Base-by-base conservation (phyloP, 1,140 invertebrate species). In the Hypsibius dujardini region DNA sequence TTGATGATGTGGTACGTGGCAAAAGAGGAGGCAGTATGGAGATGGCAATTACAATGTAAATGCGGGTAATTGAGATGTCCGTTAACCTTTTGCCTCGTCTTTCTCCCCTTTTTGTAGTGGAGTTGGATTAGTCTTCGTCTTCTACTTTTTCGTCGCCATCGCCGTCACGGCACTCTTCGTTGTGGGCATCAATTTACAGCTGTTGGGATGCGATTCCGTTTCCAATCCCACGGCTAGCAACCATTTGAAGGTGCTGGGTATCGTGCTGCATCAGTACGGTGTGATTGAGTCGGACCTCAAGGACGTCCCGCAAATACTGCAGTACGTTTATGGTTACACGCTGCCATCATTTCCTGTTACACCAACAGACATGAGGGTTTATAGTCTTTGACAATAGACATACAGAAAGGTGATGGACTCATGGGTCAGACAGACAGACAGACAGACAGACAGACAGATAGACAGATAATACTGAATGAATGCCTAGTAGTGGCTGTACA, bases 1-100 rank as follows among this genome's bases (percentile, higher is more conserved):
- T 67, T 67, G 62, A 3, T 67, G 3, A 67, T 67, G 62, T 67
- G 62, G 62, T 67, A 42, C 12, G 62, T 56, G 50, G 7, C n/a
- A 7, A n/a, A 56, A 56, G 7, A 7, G 7, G 50, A 7, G 50
- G n/a, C n/a, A 7, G 50, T 56, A n/a, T 56, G n/a, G 7, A 56
- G 50, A 56, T 56, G 7, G n/a, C 50, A 56, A 56, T n/a, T 7
- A 56, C 7, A 7, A 56, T n/a, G n/a, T 56, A 7, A 67, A 42
- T 56, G 50, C n/a, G n/a, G 50, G 7, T 56, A 7, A 56, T 56
- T 56, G 50, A 56, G 7, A 42, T 67, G 62, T 67, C 42, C 62
- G 62, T 67, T 67, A 67, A 67, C 62, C 62, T 42, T 67, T 67
- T 7, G 7, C 7, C 7, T 7, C 50, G n/a, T 56, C 50, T 7